Conservation (phyloP, 2,797 vertebrate genomes). For the Merluccius polli region DNA sequence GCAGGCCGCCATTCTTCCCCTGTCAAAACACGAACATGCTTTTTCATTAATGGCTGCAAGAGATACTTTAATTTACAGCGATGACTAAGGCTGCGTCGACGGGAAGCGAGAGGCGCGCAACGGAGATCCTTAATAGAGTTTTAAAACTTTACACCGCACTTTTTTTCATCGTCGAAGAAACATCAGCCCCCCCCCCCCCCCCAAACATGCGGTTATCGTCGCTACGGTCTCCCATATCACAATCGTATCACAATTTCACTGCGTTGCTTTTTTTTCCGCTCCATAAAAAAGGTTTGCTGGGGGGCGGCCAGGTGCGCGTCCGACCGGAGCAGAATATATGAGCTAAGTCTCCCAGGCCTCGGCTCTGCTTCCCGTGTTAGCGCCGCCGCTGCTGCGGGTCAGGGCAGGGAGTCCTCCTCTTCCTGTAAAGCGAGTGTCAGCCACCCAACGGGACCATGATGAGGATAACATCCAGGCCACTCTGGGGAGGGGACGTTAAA, state of each 20-base stretch:
- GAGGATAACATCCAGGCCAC: slow-evolving; percentile 54
- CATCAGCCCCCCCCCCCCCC: too few species aligned
- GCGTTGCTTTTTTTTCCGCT: not conserved
- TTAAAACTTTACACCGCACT: not conserved
- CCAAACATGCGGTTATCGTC: not conserved
- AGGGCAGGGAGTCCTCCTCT: slow-evolving; percentile 50
- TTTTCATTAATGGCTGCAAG: slow-evolving; percentile 9
- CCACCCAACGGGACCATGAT: slow-evolving; percentile 51
- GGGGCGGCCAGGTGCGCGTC: slow-evolving; percentile 30
- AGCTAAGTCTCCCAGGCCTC: slow-evolving; percentile 40
- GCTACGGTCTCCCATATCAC: not conserved
- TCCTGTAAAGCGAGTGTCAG: slow-evolving; percentile 55
- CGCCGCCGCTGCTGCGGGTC: slow-evolving; percentile 31
- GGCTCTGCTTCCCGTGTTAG: slow-evolving; percentile 48
- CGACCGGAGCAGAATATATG: slow-evolving; percentile 33
- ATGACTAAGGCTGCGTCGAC: not conserved
- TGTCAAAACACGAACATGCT: slow-evolving; percentile 31
- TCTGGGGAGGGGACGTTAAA: slow-evolving; percentile 39
- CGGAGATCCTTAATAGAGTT: not conserved
- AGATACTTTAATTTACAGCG: not conserved
- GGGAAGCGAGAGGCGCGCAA: not conserved
- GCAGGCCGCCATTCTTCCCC: slow-evolving; percentile 26
- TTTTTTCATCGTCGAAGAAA: not conserved
- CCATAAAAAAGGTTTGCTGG: slow-evolving; percentile 31
- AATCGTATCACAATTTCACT: not conserved